phyloP scores from a whole-genome alignment of 1,140 invertebrate genomes.

The Drosophila bocqueti region DNA sequence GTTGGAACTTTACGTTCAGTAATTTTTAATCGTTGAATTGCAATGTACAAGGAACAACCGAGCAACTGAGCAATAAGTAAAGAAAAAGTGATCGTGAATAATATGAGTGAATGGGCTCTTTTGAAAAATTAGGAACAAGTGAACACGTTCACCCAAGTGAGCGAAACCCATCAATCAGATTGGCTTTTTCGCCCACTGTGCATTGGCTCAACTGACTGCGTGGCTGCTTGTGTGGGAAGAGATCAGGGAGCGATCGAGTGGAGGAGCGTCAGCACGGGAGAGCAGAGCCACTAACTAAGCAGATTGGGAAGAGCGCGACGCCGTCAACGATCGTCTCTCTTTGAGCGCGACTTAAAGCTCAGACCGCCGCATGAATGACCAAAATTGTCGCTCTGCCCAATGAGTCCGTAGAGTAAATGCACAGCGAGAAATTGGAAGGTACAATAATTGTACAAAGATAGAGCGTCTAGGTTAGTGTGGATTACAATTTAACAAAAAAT shows the following conservation, averaged over 20 bases:
- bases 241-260: constrained; percentile 8
- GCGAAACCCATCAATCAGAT: not conserved
- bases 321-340: not conserved
- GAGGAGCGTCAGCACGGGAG: constrained; percentile 1
- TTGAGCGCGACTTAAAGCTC: constrained; percentile 17
- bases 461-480: not conserved
- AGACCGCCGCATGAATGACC: constrained; percentile 51
- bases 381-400: constrained; percentile 38
- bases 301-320: not conserved
- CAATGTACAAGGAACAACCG: too few species aligned
- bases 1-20: too few species aligned
- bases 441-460: not conserved
- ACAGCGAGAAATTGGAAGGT: constrained; percentile 9
- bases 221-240: constrained; percentile 36
- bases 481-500: not conserved
- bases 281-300: not conserved
- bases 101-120: too few species aligned
- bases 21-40: too few species aligned
- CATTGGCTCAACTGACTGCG: constrained; percentile 8
- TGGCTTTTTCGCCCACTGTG: not conserved
- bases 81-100: too few species aligned
- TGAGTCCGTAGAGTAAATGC: constrained; percentile 1
- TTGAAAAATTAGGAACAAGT: not conserved
- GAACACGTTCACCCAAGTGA: not conserved
- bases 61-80: too few species aligned